Evolutionary conservation across 1,140 invertebrate species (phyloP).

Genomic region (Phymorhynchus buccinoides): DNA sequence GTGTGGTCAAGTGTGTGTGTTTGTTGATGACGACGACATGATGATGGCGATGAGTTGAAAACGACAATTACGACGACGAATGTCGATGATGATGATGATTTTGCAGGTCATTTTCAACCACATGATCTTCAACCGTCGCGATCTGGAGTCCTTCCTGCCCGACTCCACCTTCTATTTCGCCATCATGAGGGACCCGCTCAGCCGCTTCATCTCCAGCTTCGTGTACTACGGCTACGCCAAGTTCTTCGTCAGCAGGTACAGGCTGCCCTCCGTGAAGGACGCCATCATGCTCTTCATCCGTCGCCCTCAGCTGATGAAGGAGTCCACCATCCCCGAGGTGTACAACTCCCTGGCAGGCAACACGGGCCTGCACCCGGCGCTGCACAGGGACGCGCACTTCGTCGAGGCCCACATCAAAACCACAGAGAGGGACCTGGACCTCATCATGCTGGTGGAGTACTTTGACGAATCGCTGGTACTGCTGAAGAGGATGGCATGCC

Average conservation of each 20-base stretch:
- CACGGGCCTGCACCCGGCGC: constrained; percentile 41
- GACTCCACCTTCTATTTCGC: constrained; percentile 54
- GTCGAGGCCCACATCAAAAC: constrained; percentile 38
- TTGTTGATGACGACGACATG: no score
- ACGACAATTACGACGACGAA: no score
- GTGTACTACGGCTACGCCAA: constrained; percentile 53
- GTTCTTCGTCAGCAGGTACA: constrained; percentile 1
- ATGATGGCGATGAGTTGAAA: no score
- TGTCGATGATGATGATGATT: no score
- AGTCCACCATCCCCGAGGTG: not conserved
- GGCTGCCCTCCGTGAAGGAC: not conserved
- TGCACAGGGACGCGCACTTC: constrained; percentile 30
- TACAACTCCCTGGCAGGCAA: constrained; percentile 52
- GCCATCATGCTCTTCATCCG: not conserved
- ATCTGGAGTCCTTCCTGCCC: constrained; percentile 40
- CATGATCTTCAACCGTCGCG: constrained; percentile 53
- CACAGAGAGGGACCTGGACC: constrained; percentile 73
- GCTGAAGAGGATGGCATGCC: constrained; percentile 73
- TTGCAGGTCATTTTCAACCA: constrained; percentile 57
- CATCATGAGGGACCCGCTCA: constrained; percentile 58
- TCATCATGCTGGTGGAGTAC: constrained; percentile 75
- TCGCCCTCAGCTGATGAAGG: not conserved
- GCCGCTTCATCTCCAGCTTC: constrained; percentile 57
- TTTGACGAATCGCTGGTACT: constrained; percentile 76
- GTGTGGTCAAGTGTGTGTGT: not conserved